These are phyloP conservation scores for Brachionichthys hirsutus DNA, from an alignment of 2,113 vertebrate species.

Conservation along the genomic window DNA sequence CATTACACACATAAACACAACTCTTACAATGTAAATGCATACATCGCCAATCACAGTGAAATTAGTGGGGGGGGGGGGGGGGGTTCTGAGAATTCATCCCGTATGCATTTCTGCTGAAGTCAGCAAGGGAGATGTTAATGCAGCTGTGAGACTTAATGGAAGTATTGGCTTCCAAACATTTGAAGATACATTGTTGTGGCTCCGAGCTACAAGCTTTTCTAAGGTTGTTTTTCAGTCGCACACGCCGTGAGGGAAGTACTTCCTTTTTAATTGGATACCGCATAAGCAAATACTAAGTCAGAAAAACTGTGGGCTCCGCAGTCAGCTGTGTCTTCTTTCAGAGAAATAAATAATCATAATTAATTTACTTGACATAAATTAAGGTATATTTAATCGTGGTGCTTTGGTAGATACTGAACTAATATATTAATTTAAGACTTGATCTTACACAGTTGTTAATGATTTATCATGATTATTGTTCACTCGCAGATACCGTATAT, in stretches of 20 bases:
- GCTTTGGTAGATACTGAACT: slow-evolving; percentile 10
- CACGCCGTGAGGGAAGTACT: slow-evolving; percentile 50
- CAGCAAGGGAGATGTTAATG: slow-evolving; percentile 77
- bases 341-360: slow-evolving; percentile 17
- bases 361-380: slow-evolving; percentile 6
- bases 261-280: slow-evolving; percentile 71
- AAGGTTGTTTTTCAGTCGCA: slow-evolving; percentile 67
- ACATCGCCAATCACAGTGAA: slow-evolving; percentile 50
- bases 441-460: no score
- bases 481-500: no score
- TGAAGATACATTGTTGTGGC: slow-evolving; percentile 75
- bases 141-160: slow-evolving; percentile 73
- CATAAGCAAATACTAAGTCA: slow-evolving; percentile 63
- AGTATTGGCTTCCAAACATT: slow-evolving; percentile 77
- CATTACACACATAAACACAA: slow-evolving; percentile 68
- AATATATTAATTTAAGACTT: background rate
- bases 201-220: slow-evolving; percentile 55
- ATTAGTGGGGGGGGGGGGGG: no score
- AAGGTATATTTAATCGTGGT: slow-evolving; percentile 1
- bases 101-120: slow-evolving; percentile 68
- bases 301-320: slow-evolving; percentile 50
- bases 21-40: slow-evolving; percentile 65
- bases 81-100: slow-evolving; percentile 67
- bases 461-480: no score
- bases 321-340: slow-evolving; percentile 42